Base-by-base conservation (phyloP, 2,113 vertebrate genomes). In the Nematolebias whitei region DNA sequence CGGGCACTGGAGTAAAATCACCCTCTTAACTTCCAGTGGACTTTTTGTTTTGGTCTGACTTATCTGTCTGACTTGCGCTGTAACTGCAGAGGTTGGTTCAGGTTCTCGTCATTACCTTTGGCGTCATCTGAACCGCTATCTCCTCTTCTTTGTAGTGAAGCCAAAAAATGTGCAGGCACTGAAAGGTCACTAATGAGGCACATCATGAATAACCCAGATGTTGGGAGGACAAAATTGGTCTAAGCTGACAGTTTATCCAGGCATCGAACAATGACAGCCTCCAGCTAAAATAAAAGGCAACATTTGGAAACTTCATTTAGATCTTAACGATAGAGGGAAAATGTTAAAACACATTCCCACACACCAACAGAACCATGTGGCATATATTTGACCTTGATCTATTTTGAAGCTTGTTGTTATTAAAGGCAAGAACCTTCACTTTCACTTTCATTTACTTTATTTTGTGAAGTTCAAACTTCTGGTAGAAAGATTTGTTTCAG, bases 121-220 rank as follows among this genome's bases (percentile, higher is more conserved):
- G 85, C 84, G 85, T 90, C 87, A 88, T 89, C 79, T 58, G 83
- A 82, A 76, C 76, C 0, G 51, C 85, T 90, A 91, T 91, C 90
- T 89, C 20, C 68, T 80, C 57, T 79, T 54, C 78, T 89, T 66
- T 93, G 92, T 91, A 85, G 90, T 69, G 72, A 64, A 56, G 89
- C 90, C 92, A 93, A 88, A 1, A 88, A 87, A 90, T 86, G 83
- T 88, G 89, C 79, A 83, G 79, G 77, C 76, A 77, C 75, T 74
- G 76, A 79, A 65, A 79, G 73, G 69, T 61, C 82, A 82, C 85
- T 89, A 92, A 92, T 90, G 85, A 84, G 62, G 86, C 84, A 87
- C 84, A 83, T 85, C 63, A 40, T 63, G 82, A 86, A 83, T 54
- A 62, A 72, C 76, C 88, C 82, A 88, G 87, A 86, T 86, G 84